These are phyloP conservation scores for Bucorvus abyssinicus DNA, from an alignment of 2,797 vertebrate species.

Conservation along the genomic window DNA sequence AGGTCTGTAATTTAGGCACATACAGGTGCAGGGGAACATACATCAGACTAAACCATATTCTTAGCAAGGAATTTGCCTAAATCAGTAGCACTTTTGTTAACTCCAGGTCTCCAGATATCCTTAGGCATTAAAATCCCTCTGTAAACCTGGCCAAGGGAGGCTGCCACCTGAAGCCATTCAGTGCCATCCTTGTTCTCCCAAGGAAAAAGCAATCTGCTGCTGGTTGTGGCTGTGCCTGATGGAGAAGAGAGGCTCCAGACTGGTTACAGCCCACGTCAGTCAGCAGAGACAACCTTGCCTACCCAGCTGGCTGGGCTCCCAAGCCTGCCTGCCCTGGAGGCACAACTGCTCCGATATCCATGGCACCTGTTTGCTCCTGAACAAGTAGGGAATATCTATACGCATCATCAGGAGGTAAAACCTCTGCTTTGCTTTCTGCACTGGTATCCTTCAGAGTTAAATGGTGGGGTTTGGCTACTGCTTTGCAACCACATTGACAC, in stretches of 20 bases:
- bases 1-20: neutral
- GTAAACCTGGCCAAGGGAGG: neutral
- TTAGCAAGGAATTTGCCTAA: neutral
- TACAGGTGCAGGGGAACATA: neutral
- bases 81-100: neutral
- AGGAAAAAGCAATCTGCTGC: neutral
- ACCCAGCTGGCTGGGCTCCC: neutral
- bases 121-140: neutral
- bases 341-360: rapidly evolving
- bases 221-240: neutral
- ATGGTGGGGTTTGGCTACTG: neutral
- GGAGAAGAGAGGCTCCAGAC: neutral
- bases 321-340: neutral
- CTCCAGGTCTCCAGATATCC: neutral
- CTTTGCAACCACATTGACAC: neutral
- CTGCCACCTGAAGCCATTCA: neutral
- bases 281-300: neutral
- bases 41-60: neutral
- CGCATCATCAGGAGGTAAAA: neutral
- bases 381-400: neutral
- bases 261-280: rapidly evolving
- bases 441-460: neutral
- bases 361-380: neutral
- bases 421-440: neutral
- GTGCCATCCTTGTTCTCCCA: neutral